These are phyloP conservation scores for Clarias platycephalus DNA, from an alignment of 2,797 vertebrate genomes.

Conservation along the genomic window DNA sequence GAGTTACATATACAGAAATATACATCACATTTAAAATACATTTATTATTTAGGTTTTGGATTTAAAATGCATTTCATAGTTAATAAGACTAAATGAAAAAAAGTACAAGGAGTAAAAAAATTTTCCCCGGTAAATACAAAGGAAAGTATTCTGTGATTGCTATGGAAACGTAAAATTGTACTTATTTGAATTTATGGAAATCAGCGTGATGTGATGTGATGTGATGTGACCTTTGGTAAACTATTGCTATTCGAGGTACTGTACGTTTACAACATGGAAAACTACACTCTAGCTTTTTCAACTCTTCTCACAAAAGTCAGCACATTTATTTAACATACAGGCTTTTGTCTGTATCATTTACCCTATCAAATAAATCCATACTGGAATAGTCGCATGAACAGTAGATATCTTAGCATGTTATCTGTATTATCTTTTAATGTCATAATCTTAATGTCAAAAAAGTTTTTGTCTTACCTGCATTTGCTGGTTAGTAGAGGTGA, in stretches of 20 bases:
- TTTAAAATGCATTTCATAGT: neutral
- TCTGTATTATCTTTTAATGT: neutral
- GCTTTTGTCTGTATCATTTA: neutral
- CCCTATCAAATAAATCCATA: neutral
- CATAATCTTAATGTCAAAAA: neutral
- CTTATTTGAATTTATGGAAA: conserved; percentile 44
- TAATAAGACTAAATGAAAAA: neutral
- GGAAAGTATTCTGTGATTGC: neutral
- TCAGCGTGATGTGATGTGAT: neutral
- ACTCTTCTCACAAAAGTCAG: neutral
- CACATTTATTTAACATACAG: neutral
- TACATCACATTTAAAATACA: neutral
- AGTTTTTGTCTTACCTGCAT: conserved; percentile 40
- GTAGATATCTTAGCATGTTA: neutral
- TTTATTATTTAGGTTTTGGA: neutral
- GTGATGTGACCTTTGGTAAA: neutral
- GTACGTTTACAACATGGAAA: neutral
- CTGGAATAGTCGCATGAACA: neutral
- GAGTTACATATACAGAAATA: neutral
- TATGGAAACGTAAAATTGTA: neutral
- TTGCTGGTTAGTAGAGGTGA: conserved; percentile 68
- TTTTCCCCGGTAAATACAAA: neutral
- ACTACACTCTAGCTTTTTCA: neutral
- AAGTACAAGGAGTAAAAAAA: neutral
- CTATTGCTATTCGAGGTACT: neutral